A percentile compares a stretch with the other conserved stretches of the same genome.
Conservation (phyloP, 2,888 invertebrate genomes). For the Aporophyla lueneburgensis region DNA sequence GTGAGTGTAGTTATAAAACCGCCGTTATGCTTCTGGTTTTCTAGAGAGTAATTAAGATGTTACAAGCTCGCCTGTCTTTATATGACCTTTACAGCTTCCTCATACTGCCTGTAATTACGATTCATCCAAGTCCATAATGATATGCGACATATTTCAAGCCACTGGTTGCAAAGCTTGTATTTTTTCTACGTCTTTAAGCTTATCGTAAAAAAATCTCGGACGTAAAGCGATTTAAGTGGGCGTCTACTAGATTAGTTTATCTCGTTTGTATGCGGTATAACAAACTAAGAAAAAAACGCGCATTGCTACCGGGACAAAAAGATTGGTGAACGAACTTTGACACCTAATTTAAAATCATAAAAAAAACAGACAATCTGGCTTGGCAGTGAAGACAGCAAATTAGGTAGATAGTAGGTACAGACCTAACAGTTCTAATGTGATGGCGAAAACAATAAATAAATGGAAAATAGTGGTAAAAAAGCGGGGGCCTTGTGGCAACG, state of each 20-base stretch:
- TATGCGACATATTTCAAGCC: not conserved
- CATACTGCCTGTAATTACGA: not conserved
- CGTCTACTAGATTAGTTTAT: conserved; percentile 12
- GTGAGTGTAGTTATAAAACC: not conserved
- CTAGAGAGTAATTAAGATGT: not conserved
- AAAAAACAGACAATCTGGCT: not conserved
- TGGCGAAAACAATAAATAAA: not conserved
- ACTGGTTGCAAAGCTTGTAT: not conserved
- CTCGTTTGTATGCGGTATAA: conserved; percentile 2
- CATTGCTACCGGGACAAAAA: conserved; percentile 8
- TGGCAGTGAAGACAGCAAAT: not conserved
- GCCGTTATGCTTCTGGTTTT: not conserved
- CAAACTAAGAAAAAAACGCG: conserved; percentile 5
- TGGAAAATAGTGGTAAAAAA: not conserved
- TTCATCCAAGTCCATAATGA: conserved; percentile 1
- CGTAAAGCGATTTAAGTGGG: conserved; percentile 26
- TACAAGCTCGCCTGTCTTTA: not conserved
- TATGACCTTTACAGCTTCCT: not conserved
- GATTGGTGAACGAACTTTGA: not conserved
- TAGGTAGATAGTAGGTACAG: not conserved
- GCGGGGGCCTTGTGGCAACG: too few species aligned
- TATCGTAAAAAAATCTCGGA: conserved; percentile 11
- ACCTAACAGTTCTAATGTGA: not conserved
- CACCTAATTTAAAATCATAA: not conserved
- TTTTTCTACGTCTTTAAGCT: conserved; percentile 22